A percentile compares a stretch with the other conserved stretches of the same genome.
Conservation (phyloP, 37 sponge, comb jelly and placozoan genomes). For the Mnemiopsis leidyi region DNA sequence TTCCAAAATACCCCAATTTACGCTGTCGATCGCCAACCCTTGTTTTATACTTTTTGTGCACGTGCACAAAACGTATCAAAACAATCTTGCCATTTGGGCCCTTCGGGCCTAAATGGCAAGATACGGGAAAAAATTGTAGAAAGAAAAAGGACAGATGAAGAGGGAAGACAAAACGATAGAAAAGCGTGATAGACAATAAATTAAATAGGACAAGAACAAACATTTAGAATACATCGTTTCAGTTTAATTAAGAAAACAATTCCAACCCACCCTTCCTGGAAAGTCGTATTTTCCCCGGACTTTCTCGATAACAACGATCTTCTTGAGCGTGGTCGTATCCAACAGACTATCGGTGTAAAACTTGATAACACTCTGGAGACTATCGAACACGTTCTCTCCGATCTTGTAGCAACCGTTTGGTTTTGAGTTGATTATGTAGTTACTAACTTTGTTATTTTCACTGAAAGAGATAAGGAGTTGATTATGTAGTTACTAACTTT, state of each 20-base stretch:
- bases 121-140: too few species aligned
- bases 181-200: too few species aligned
- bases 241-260: not conserved
- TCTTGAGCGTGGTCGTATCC: constrained; percentile 91
- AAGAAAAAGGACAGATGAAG: too few species aligned
- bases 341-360: constrained; percentile 87
- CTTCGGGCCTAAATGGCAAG: too few species aligned
- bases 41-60: too few species aligned
- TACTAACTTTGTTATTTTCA: constrained; percentile 91
- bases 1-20: too few species aligned
- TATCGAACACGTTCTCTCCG: constrained; percentile 84
- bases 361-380: constrained; percentile 81
- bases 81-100: too few species aligned
- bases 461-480: constrained; percentile 82
- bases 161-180: too few species aligned
- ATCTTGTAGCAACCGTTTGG: constrained; percentile 79
- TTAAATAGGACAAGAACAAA: not conserved
- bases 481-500: constrained; percentile 97
- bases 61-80: too few species aligned
- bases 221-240: not conserved
- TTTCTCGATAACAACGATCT: constrained; percentile 69
- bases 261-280: not conserved
- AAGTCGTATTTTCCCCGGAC: constrained; percentile 40
- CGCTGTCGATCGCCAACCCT: too few species aligned
- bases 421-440: constrained; percentile 86